Conservation (phyloP, 2,113 vertebrate species). For the Saccopteryx leptura region DNA sequence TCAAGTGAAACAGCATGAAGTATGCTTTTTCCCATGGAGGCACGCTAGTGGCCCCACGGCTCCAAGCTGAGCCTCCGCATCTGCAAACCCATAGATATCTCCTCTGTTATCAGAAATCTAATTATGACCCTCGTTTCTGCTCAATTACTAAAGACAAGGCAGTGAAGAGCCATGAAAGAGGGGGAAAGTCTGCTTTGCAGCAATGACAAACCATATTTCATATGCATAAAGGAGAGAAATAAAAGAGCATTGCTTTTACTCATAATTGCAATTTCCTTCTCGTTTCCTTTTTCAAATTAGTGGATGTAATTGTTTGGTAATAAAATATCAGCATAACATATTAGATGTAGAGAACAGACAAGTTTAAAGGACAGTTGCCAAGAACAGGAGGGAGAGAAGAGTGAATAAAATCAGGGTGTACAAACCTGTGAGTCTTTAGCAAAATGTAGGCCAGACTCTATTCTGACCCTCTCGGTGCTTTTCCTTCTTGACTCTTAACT, state of each 20-base stretch:
- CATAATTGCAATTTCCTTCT: constrained; percentile 87
- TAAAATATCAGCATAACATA: constrained; percentile 87
- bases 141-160: constrained; percentile 85
- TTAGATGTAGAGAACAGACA: constrained; percentile 84
- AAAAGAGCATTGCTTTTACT: constrained; percentile 86
- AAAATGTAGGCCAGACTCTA: background rate
- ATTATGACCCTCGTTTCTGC: constrained; percentile 78
- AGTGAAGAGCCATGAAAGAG: constrained; percentile 78
- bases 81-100: constrained; percentile 66
- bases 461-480: background rate
- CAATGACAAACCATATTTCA: constrained; percentile 83
- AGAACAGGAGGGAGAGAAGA: constrained; percentile 73
- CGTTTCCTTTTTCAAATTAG: constrained; percentile 87
- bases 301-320: constrained; percentile 87
- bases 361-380: constrained; percentile 85
- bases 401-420: constrained; percentile 61
- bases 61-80: constrained; percentile 75
- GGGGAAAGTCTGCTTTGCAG: constrained; percentile 78
- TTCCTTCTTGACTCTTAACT: constrained; percentile 6
- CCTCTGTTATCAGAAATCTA: constrained; percentile 79
- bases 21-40: constrained; percentile 41
- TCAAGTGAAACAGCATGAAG: constrained; percentile 56
- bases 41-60: background rate
- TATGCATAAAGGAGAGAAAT: constrained; percentile 82
- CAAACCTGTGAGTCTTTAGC: constrained; percentile 45